These are phyloP conservation scores for Myotis pilosus DNA, from an alignment of 2,797 vertebrate genomes.

Conservation along the genomic window DNA sequence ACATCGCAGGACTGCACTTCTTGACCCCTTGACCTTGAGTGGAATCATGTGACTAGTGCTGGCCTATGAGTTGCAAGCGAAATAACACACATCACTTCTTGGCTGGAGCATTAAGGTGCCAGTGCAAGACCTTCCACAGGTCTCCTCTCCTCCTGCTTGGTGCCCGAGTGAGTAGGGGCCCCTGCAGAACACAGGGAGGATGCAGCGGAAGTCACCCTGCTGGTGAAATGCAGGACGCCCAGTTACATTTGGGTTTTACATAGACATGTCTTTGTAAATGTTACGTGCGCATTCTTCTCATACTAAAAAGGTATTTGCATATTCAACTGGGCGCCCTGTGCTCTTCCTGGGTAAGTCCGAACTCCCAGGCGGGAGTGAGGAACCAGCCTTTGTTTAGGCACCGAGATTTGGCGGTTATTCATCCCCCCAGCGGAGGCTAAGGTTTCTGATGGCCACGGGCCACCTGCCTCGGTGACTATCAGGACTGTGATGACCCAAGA, in stretches of 20 bases:
- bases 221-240: rapidly evolving
- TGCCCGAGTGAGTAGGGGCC: not conserved
- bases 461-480: not conserved
- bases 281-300: not conserved
- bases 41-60: not conserved
- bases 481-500: rapidly evolving
- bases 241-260: not conserved
- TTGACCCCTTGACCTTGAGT: not conserved
- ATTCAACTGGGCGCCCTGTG: not conserved
- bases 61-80: not conserved
- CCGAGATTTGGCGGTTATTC: not conserved
- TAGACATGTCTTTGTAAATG: not conserved
- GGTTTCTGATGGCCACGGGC: not conserved
- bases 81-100: rapidly evolving
- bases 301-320: not conserved
- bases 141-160: not conserved
- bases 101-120: no score
- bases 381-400: not conserved
- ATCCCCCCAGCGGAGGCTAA: not conserved
- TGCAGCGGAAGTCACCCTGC: rapidly evolving
- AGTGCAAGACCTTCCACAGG: not conserved
- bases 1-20: rapidly evolving
- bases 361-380: not conserved
- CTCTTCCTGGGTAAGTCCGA: not conserved
- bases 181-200: rapidly evolving